phyloP scores from a whole-genome alignment of 2,797 vertebrate genomes.

The Thamnophis elegans region DNA sequence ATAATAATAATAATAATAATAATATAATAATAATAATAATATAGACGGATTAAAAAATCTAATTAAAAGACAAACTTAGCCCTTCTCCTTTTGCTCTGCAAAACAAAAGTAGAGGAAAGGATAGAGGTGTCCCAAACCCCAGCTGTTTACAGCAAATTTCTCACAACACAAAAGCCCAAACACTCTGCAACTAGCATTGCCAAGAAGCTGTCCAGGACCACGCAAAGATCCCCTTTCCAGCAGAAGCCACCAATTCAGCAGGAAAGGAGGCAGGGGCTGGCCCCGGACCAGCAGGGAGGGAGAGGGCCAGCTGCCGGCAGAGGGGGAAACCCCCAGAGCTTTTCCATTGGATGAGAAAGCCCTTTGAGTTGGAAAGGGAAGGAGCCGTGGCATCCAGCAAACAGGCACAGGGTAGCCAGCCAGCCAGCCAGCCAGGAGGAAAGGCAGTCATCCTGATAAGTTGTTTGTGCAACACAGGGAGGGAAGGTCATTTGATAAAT shows the following conservation, averaged over 20 bases:
- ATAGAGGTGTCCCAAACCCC: background rate
- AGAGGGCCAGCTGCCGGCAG: background rate
- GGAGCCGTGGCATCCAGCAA: background rate
- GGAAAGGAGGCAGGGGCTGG: background rate
- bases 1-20: no score
- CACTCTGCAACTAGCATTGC: background rate
- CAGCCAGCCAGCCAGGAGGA: background rate
- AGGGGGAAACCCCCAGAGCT: background rate
- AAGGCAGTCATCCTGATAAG: background rate
- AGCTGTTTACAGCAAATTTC: background rate
- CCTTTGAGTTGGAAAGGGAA: background rate
- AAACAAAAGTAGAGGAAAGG: background rate
- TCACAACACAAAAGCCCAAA: conserved; percentile 3
- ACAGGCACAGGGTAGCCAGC: background rate
- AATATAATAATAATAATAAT: background rate
- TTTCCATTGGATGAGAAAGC: background rate
- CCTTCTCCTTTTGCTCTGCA: conserved; percentile 2
- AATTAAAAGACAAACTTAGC: background rate
- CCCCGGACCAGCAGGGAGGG: background rate
- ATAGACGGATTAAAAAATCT: background rate
- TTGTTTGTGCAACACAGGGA: conserved; percentile 3
- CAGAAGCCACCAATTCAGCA: background rate
- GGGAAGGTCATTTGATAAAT: conserved; percentile 25
- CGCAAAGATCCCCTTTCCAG: conserved; percentile 19
- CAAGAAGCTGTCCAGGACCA: conserved; percentile 8